Evolutionary conservation across 2,888 invertebrate genomes (phyloP), one percentile per base, ranked within the genome.

Genomic region (Mimachlamys varia): DNA sequence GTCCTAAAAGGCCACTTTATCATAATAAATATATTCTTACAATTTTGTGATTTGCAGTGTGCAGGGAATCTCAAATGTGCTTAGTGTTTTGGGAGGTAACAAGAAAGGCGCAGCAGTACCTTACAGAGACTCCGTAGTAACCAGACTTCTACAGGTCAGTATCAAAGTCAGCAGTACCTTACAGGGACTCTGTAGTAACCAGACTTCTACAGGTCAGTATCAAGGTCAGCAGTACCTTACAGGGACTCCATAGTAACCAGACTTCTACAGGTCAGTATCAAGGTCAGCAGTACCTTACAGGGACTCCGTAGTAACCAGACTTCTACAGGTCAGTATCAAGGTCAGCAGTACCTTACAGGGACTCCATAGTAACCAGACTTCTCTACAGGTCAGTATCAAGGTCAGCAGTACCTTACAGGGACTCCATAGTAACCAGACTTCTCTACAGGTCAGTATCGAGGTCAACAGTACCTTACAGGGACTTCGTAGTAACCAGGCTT

Each of bases 41-140:
- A 55, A 50, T 12, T 90, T 49, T 91, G 12, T 87, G 49, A 38
- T 50, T 92, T 90, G 12, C 92, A 95, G 95, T 37, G 91, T 94
- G 5, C 93, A 94, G 50, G 94, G 94, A 0, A 49, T 95, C 50
- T 90, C 93, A 89, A 94, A 94, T 92, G 95, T 95, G 0, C 90
- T 95, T 58, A 92, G 91, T 90, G 94, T 94, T 13, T 92, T 95
- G 10, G 95, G 95, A 87, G 95, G 95, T 27, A 92, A 94, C 27
- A 94, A 95, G 92, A 95, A 95, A 90, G 95, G 95, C 0, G 94
- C 95, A 27, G 94, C 94, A 88, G 93, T 96, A 38, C 95, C 96
- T 0, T 96, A 95, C 93, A 94, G 96, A 89, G 95, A 96, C 53
- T 95, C 96, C n/a, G 94, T 93, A 53, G 92, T 96, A 7, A 95